Evolutionary conservation across 2,888 invertebrate species (phyloP).

Genomic region (Tyria jacobaeae): DNA sequence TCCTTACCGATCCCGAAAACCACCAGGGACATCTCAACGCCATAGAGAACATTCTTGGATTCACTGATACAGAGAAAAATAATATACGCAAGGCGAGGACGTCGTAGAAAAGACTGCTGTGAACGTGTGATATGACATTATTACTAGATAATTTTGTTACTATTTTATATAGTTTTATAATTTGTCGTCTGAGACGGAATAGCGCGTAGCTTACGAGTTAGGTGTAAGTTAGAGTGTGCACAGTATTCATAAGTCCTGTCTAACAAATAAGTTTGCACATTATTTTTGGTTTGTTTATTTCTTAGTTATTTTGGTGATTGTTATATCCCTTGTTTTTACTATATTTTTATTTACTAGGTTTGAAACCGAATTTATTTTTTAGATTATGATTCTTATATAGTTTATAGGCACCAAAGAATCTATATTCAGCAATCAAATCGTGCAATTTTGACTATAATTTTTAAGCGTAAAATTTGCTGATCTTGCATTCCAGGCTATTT

Average conservation of each 20-base stretch:
- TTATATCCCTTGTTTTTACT: conserved; percentile 54
- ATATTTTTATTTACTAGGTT: conserved; percentile 43
- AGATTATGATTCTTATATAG: conserved; percentile 72
- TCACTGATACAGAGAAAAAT: conserved; percentile 92
- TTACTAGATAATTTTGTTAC: conserved; percentile 64
- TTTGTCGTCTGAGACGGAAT: conserved; percentile 58
- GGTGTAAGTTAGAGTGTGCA: conserved; percentile 50
- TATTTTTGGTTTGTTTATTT: conserved; percentile 37
- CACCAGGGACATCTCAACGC: conserved; percentile 95
- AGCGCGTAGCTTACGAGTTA: conserved; percentile 39
- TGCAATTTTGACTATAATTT: conserved; percentile 76
- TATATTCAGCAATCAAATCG: conserved; percentile 69
- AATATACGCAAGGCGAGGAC: conserved; percentile 91
- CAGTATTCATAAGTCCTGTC: conserved; percentile 46
- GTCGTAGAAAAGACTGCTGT: conserved; percentile 75
- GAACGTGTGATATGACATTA: conserved; percentile 76
- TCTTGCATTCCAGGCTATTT: conserved; percentile 60
- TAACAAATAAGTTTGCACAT: conserved; percentile 36
- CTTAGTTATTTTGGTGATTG: conserved; percentile 52
- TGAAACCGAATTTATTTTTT: conserved; percentile 72
- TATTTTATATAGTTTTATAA: conserved; percentile 61
- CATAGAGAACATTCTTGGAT: conserved; percentile 96
- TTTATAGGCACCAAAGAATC: conserved; percentile 81
- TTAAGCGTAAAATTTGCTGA: conserved; percentile 62
- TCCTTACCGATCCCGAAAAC: conserved; percentile 95